Base-by-base conservation (phyloP, 2,113 vertebrate genomes). In the Ochotona princeps region DNA sequence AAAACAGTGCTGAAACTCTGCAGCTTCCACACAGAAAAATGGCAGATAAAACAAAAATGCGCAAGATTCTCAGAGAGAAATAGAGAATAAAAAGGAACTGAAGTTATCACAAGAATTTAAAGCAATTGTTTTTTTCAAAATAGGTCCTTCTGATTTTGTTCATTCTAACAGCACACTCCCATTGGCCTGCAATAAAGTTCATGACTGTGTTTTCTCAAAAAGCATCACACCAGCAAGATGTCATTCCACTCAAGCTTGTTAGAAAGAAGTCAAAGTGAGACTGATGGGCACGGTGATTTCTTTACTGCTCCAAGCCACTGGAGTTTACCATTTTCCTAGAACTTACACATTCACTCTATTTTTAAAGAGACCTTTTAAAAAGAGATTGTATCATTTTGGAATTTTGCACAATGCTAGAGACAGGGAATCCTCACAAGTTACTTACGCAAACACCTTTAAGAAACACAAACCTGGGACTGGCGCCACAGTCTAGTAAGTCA, bases 331-430 rank as follows among this genome's bases (percentile, higher is more conserved):
- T 23, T 78, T 84, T 67, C 69, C 21, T 23, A 84, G 28, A 85
- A 85, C 5, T n/a, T 85, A n/a, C 11, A 9, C n/a, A 76, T 54
- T 94, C 49, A 82, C 18, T 65, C 66, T 49, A 4, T 10, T 20
- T 60, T 44, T 44, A 44, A 44, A 44, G 38, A 44, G 6, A 10
- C 25, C 65, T 88, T 65, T 91, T 25, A 83, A 92, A 54, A 87
- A 93, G 11, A 95, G 90, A 92, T 84, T 60, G 47, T 10, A 63
- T 73, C n/a, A 26, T 8, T 87, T 90, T 18, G 23, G 32, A 94
- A 80, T 30, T 74, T 7, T 60, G n/a, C 83, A 86, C 73, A 89
- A 49, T n/a, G 26, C 25, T 38, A 57, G 5, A 61, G 47, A 81
- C 17, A 73, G 14, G 69, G 15, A 88, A 84, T 30, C 28, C 18